Percentiles rank a stretch among this genome's conserved stretches.
phyloP scores from a whole-genome alignment of 2,113 vertebrate species.

The Oryctolagus cuniculus region mOryCun1.1 NC_091432.1:95783501-95784000 shows the following conservation, averaged over 20 bases:
- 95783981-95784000: too few species aligned
- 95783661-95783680: not conserved
- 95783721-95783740: not conserved
- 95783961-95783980: not conserved
- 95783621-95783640: constrained; percentile 3
- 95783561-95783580: not conserved
- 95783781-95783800: constrained; percentile 27
- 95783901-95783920: constrained; percentile 48
- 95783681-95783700: not conserved
- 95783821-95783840: not conserved
- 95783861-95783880: constrained; percentile 60
- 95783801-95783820: not conserved
- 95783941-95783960: constrained; percentile 38
- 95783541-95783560: not conserved
- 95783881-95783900: constrained; percentile 66
- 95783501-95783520: not conserved
- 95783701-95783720: not conserved
- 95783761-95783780: constrained; percentile 33
- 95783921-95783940: constrained; percentile 6
- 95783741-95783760: not conserved
- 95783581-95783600: constrained; percentile 18
- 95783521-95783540: not conserved
- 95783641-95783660: constrained; percentile 43
- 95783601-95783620: not conserved
- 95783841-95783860: not conserved